These are phyloP conservation scores for Melipona quadrifasciata DNA, from an alignment of 1,140 invertebrate species.

Conservation along the genomic window DNA sequence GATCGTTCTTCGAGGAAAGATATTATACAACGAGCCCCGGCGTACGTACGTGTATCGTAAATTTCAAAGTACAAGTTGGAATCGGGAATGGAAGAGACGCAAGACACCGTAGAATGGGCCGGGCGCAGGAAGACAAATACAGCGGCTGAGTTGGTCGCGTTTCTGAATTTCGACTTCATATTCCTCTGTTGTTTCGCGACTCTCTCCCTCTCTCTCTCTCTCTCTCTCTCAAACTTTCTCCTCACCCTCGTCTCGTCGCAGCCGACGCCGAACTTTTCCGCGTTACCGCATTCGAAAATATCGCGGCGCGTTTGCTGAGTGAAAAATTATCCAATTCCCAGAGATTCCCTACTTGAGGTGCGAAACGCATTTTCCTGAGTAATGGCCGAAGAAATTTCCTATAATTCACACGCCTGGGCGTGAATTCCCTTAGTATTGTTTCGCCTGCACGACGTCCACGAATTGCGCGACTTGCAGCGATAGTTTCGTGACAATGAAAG, in stretches of 20 bases:
- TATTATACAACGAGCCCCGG: too few relatives aligned
- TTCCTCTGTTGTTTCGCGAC: slow-evolving; percentile 4
- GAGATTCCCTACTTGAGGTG: slow-evolving; percentile 18
- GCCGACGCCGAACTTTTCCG: slow-evolving; percentile 3
- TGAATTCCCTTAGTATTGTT: neutral
- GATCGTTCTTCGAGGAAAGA: too few relatives aligned
- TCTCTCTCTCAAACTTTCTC: too few relatives aligned
- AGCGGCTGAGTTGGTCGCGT: slow-evolving; percentile 42
- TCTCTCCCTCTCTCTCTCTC: neutral
- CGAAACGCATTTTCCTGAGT: slow-evolving; percentile 35
- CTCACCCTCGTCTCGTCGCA: neutral
- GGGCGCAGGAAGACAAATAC: slow-evolving; percentile 51
- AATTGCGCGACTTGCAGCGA: neutral
- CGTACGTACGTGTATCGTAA: neutral
- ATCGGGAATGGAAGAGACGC: neutral
- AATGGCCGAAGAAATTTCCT: slow-evolving; percentile 6
- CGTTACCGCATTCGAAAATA: slow-evolving; percentile 31
- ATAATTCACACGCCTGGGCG: neutral
- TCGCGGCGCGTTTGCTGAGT: slow-evolving; percentile 6
- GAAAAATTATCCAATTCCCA: slow-evolving; percentile 63
- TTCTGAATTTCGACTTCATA: slow-evolving; percentile 31
- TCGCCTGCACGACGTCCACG: neutral
- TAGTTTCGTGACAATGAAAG: neutral
- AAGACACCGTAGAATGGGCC: slow-evolving; percentile 34
- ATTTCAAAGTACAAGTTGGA: neutral